These are phyloP conservation scores for Sinella curviseta DNA, from an alignment of 1,140 invertebrate species.

Conservation along the genomic window DNA sequence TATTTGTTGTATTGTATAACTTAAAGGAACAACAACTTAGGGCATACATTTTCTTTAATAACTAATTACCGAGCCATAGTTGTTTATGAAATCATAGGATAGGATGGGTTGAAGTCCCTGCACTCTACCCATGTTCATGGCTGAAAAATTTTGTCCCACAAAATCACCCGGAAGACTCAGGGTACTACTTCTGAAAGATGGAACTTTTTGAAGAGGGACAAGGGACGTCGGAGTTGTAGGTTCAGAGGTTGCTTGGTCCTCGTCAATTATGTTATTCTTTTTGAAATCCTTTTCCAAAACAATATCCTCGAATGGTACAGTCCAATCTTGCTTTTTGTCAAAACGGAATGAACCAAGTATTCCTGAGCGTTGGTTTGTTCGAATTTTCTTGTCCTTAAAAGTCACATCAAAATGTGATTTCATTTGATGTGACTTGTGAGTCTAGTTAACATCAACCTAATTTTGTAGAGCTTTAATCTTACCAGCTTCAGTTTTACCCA, in stretches of 20 bases:
- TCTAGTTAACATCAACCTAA: too few species aligned
- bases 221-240: background rate
- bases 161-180: conserved; percentile 33
- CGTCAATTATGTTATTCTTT: background rate
- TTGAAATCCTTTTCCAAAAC: conserved; percentile 26
- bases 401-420: background rate
- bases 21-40: too few species aligned
- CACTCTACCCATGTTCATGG: background rate
- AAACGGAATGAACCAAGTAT: conserved; percentile 35
- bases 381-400: conserved; percentile 40
- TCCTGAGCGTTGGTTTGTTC: background rate
- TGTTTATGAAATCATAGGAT: background rate
- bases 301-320: conserved; percentile 37
- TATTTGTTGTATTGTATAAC: too few species aligned
- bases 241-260: background rate
- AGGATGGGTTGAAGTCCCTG: background rate
- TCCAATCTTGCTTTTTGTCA: conserved; percentile 27
- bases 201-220: background rate
- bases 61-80: background rate
- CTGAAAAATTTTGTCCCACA: background rate
- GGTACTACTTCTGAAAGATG: conserved; percentile 28
- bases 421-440: too few species aligned
- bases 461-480: too few species aligned
- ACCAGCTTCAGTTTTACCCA: conserved; percentile 36
- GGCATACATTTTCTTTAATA: too few species aligned